Percentiles rank a stretch among this genome's conserved stretches.
phyloP scores from a whole-genome alignment of 2,888 invertebrate genomes.

The Eupithecia centaureata region DNA sequence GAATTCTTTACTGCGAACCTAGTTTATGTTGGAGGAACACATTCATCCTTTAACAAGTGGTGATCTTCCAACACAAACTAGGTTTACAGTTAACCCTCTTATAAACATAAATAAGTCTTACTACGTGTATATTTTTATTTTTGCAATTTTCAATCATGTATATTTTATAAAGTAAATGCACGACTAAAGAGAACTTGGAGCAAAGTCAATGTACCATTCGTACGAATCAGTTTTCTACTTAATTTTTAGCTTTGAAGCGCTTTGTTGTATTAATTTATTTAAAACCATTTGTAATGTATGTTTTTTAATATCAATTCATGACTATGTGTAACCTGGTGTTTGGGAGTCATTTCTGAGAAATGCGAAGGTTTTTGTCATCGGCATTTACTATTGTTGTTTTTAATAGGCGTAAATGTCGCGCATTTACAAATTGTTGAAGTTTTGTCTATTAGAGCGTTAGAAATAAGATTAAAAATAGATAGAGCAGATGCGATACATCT shows the following conservation, averaged over 20 bases:
- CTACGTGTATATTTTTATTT: slow-evolving; percentile 23
- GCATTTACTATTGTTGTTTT: slow-evolving; percentile 44
- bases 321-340: slow-evolving; percentile 15
- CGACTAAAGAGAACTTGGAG: slow-evolving; percentile 16
- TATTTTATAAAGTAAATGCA: slow-evolving; percentile 16
- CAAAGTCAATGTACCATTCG: slow-evolving; percentile 27
- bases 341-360: slow-evolving; percentile 35
- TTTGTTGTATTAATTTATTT: slow-evolving; percentile 34
- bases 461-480: slow-evolving; percentile 43
- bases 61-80: no score
- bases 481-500: slow-evolving; percentile 42
- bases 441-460: slow-evolving; percentile 43
- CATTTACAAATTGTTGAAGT: slow-evolving; percentile 51
- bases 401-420: slow-evolving; percentile 34
- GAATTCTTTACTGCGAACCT: no score
- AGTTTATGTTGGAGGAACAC: no score
- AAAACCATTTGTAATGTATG: slow-evolving; percentile 22
- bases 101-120: no score
- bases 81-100: no score
- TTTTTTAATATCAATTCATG: slow-evolving; percentile 26
- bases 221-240: slow-evolving; percentile 30
- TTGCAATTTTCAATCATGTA: slow-evolving; percentile 5
- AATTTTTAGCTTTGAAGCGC: slow-evolving; percentile 41
- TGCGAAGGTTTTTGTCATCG: slow-evolving; percentile 28
- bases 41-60: no score